Evolutionary conservation across 2,888 invertebrate species (phyloP), one percentile per base, ranked within the genome.

Genomic region (Laothoe populi): DNA sequence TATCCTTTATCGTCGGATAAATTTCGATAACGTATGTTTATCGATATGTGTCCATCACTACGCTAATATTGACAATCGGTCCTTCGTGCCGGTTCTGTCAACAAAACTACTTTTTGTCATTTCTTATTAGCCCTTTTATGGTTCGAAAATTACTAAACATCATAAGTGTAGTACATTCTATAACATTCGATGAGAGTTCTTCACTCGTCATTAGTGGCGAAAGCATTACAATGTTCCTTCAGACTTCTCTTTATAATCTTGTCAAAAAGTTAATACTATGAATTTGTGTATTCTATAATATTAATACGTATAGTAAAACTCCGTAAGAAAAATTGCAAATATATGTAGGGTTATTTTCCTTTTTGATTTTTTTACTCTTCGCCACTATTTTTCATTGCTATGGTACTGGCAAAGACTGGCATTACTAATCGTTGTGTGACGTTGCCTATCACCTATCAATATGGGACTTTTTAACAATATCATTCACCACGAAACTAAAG

Each of bases 51-150:
- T 59, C 42, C 26, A 21, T 59, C 59, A 44, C 63, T 53, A 38
- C 11, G 44, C 62, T 59, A 64, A 62, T 57, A 57, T 63, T 45
- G 48, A 61, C 31, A 49, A 59, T 65, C 65, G 63, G 62, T 49
- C 58, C 53, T 53, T 53, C 53, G 16, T 19, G 58, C 19, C 59
- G 21, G 44, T 21, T 59, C 59, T 44, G 59, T 59, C 59, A 59
- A 45, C 59, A 59, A 45, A 31, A 59, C 59, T 53, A 53, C 53
- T 53, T 53, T 53, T 53, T 53, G 53, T 53, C 53, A 53, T 53
- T 53, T 35, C 35, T 53, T 53, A 53, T 53, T 35, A 35, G 35
- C 19, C 11, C 35, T 53, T 53, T 53, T 53, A 53, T 53, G 53
- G 53, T 19, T 53, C 31, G 10, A 31, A 49, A 53, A 53, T 35